Evolutionary conservation across 2,888 invertebrate genomes (phyloP), one percentile per base, ranked within the genome.

Genomic region (Dolomedes plantarius): DNA sequence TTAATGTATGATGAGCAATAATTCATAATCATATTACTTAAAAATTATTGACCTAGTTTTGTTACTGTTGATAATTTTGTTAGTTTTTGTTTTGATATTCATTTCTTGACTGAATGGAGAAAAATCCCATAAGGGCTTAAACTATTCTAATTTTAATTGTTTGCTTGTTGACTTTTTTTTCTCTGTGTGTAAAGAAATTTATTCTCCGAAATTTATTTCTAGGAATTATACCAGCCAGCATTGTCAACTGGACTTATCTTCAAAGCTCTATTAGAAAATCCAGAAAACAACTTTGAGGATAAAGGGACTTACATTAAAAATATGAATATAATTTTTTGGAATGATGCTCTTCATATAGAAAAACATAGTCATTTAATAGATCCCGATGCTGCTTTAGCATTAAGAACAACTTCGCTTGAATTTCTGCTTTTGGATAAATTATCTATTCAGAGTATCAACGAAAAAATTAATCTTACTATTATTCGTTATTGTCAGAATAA

Each of bases 261-360:
- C n/a, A 27, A 67, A 6, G 31, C 2, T 1, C 13, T 80, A 13
- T 56, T 80, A 23, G 29, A 32, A 39, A 32, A 80, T 39, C n/a
- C 50, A 7, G 23, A 80, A 23, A 50, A 67, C 13, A 0, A 50
- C n/a, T 7, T 62, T 27, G 13, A 1, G n/a, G 69, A 75, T n/a
- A 64, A 41, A 27, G 27, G 29, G 7, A 31, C 62, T 29, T 82
- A 71, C 32, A 23, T 31, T 0, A 69, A 64, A 13, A 74, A 65
- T 56, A 67, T 74, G 23, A 36, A 56, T n/a, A 32, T 32, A 39
- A 41, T 75, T 28, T 68, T 81, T 75, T 81, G 81, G 81, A 81
- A 81, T 69, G 74, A 74, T 39, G 81, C 74, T 31, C 56, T 74
- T 3, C 9, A 41, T 32, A 23, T 32, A 11, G 81, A 81, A 74